Evolutionary conservation across 2,888 invertebrate genomes (phyloP).

Genomic region (Apotomis turbidana): DNA sequence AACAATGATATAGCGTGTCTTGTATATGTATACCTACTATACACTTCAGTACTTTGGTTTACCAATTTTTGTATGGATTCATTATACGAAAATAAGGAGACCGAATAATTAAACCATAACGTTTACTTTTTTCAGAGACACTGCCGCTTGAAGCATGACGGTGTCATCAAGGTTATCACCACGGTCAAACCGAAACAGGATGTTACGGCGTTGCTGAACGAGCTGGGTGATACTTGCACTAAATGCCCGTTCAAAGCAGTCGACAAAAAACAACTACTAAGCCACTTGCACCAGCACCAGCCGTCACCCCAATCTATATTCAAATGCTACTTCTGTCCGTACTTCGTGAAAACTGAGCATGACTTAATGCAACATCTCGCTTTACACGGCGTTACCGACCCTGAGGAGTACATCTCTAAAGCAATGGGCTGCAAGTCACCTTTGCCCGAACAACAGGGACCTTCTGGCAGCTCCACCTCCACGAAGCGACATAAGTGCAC

Average conservation of each 20-base stretch:
- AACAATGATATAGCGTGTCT: too few species aligned
- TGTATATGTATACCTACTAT: too few species aligned
- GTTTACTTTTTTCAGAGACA: constrained; percentile 83
- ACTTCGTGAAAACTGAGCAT: constrained; percentile 88
- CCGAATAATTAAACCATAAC: not conserved
- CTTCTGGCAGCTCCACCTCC: constrained; percentile 54
- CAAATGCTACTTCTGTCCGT: constrained; percentile 92
- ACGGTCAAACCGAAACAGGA: constrained; percentile 79
- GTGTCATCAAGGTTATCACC: constrained; percentile 87
- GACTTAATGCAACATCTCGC: constrained; percentile 87
- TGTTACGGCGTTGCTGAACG: constrained; percentile 60
- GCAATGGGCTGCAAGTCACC: constrained; percentile 72
- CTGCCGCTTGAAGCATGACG: constrained; percentile 90
- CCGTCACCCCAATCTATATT: constrained; percentile 87
- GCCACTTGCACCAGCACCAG: constrained; percentile 88
- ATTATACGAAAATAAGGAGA: not conserved
- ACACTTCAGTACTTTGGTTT: too few species aligned
- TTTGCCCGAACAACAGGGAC: constrained; percentile 52
- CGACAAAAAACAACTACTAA: constrained; percentile 83
- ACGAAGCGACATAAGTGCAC: constrained; percentile 90
- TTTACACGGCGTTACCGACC: constrained; percentile 85
- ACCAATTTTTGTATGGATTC: too few species aligned
- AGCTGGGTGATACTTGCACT: constrained; percentile 81
- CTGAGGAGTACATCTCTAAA: constrained; percentile 82
- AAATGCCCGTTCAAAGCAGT: constrained; percentile 89